Evolutionary conservation across 2,797 vertebrate species (phyloP), one percentile per base, ranked within the genome.

Genomic region (Syngnathus rostellatus): DNA sequence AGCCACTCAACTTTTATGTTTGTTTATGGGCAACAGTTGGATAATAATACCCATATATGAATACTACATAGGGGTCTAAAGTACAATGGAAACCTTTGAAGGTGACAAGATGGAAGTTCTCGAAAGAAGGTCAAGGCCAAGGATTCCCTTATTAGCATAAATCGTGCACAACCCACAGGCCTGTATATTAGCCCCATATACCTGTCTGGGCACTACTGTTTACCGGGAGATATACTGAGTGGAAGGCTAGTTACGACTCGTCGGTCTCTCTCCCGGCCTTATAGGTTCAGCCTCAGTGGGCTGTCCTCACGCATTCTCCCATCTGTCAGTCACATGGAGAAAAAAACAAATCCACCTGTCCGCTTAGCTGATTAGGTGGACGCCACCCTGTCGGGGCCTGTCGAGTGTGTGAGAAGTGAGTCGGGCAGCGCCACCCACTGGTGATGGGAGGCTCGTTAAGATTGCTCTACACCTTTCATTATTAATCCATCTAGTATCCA

Each of bases 291-390:
- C 85, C 85, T 89, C 88, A 90, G 81, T 89, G 88, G 85, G 78
- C 84, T 90, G 90, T 89, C 90, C 87, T 87, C 83, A 88, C 83
- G 79, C 78, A 89, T 91, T 91, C 83, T 85, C 80, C 76, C 79
- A 87, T 85, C 89, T 89, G 89, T 89, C 90, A 88, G 85, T 90
- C 89, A 88, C 83, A 77, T 83, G 76, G 76, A 23, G 40, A 62
- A 62, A 75, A 85, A 89, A 89, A 92, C 89, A 90, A 91, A 90
- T 87, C 85, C 88, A 89, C 88, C 88, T 91, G 88, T 90, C 88
- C 78, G 68, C 86, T 67, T 79, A 84, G 78, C 77, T 74, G 79
- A 87, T 64, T 76, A 31, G 79, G 80, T 69, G 69, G 53, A 74
- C 64, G 71, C 79, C 72, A 81, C 84, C 83, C 85, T 87, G 87